These are phyloP conservation scores for Sarotherodon lohbergeri DNA, from an alignment of 2,113 vertebrate species.

Conservation along the genomic window DNA sequence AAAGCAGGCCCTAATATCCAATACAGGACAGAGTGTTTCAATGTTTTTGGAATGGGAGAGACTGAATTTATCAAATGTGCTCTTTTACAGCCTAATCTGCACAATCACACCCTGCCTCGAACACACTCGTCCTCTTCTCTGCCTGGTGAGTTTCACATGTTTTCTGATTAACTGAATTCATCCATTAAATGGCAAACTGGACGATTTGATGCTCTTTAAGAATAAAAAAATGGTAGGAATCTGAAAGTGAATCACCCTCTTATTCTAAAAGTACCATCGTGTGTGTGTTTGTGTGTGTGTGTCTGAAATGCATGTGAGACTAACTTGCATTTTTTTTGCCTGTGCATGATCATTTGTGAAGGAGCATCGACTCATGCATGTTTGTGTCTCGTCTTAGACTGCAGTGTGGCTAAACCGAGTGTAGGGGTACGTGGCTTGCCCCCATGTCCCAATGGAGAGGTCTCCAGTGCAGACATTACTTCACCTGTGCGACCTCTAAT, in stretches of 20 bases:
- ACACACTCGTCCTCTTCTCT: slow-evolving; percentile 80
- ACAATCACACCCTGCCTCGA: slow-evolving; percentile 70
- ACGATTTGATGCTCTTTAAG: not conserved
- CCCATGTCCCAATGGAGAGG: slow-evolving; percentile 41
- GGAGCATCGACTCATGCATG: slow-evolving; percentile 16
- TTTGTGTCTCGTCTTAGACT: slow-evolving; percentile 66
- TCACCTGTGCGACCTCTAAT: slow-evolving; percentile 54
- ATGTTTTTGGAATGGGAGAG: not conserved
- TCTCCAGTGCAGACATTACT: slow-evolving; percentile 48
- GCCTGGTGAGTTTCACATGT: slow-evolving; percentile 66
- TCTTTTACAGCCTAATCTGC: slow-evolving; percentile 73
- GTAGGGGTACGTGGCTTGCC: slow-evolving; percentile 28
- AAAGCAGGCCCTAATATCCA: not conserved
- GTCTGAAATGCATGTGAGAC: not conserved
- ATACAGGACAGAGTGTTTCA: not conserved
- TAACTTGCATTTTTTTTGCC: not conserved
- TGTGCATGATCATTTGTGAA: not conserved
- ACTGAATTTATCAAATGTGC: not conserved
- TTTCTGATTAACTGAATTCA: not conserved
- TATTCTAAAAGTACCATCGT: not conserved
- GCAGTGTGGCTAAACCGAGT: slow-evolving; percentile 60
- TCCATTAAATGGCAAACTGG: not conserved
- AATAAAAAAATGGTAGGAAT: not conserved
- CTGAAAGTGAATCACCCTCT: not conserved
- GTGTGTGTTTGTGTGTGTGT: not conserved